phyloP scores from a whole-genome alignment of 2,797 vertebrate genomes.

The Enteromius fasciolatus region DNA sequence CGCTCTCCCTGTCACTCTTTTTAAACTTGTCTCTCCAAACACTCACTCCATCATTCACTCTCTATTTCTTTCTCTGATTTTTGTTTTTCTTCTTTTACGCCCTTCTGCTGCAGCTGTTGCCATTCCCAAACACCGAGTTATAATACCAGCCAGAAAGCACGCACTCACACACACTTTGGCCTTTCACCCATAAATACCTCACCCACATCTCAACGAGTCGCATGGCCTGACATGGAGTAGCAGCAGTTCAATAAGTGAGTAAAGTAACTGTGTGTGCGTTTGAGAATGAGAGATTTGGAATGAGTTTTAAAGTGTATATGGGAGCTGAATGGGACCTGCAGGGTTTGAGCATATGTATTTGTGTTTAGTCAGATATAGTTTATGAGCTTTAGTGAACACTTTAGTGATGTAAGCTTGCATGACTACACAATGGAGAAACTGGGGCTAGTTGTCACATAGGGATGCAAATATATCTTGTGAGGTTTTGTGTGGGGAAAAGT shows the following conservation, averaged over 20 bases:
- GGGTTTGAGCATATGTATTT: neutral
- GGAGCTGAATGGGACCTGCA: neutral
- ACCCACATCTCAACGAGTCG: slow-evolving; percentile 57
- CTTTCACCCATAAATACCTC: slow-evolving; percentile 58
- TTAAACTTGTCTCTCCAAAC: slow-evolving; percentile 1
- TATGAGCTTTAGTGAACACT: neutral
- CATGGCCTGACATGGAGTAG: slow-evolving; percentile 18
- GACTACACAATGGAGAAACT: neutral
- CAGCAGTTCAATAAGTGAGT: slow-evolving; percentile 25
- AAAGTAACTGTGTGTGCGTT: neutral
- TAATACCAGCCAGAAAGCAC: slow-evolving; percentile 35
- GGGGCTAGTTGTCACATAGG: neutral
- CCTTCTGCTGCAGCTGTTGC: slow-evolving; percentile 23
- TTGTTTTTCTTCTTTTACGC: slow-evolving; percentile 16
- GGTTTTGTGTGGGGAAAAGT: neutral
- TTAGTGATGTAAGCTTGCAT: neutral
- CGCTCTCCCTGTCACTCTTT: slow-evolving; percentile 43
- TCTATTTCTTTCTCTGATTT: slow-evolving; percentile 16
- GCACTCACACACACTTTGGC: slow-evolving; percentile 46
- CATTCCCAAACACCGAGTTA: slow-evolving; percentile 41
- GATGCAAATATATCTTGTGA: neutral
- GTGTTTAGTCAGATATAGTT: neutral
- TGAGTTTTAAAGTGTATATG: neutral
- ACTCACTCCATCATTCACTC: slow-evolving; percentile 30
- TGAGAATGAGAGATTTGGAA: slow-evolving; percentile 4